Percentiles rank a stretch among this genome's conserved stretches.
phyloP scores from a whole-genome alignment of 2,888 invertebrate genomes.

The Bombylius discolor region DNA sequence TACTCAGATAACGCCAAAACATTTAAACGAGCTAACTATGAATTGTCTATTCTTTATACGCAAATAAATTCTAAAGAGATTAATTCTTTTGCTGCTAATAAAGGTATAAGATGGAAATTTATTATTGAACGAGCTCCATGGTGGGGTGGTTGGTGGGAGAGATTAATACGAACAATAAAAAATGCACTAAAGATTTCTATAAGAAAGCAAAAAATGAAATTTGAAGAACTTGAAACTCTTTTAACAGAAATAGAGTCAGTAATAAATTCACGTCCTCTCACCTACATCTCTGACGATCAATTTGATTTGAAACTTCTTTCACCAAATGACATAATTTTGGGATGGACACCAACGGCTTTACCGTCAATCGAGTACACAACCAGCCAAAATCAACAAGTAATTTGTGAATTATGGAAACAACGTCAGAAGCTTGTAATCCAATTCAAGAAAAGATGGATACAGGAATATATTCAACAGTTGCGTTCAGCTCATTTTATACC shows the following conservation, averaged over 20 bases:
- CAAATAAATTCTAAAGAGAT: no score
- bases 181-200: conserved; percentile 10
- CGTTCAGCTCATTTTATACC: neutral
- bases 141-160: conserved; percentile 10
- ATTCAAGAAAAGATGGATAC: neutral
- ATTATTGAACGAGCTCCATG: conserved; percentile 9
- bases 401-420: neutral
- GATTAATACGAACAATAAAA: conserved; percentile 6
- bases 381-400: no score
- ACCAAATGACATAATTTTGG: neutral
- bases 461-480: neutral
- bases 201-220: conserved; percentile 1
- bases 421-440: neutral
- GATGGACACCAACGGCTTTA: no score
- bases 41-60: no score
- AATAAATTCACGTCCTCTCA: neutral
- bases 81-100: no score
- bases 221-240: conserved; percentile 5
- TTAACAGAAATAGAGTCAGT: conserved; percentile 4
- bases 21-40: no score
- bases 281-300: conserved; percentile 6
- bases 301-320: neutral
- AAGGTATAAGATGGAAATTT: conserved; percentile 6
- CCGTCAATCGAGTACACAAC: no score
- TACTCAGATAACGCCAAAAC: no score